phyloP scores from a whole-genome alignment of 2,797 vertebrate genomes.

The Sternarchorhynchus goeldii region DNA sequence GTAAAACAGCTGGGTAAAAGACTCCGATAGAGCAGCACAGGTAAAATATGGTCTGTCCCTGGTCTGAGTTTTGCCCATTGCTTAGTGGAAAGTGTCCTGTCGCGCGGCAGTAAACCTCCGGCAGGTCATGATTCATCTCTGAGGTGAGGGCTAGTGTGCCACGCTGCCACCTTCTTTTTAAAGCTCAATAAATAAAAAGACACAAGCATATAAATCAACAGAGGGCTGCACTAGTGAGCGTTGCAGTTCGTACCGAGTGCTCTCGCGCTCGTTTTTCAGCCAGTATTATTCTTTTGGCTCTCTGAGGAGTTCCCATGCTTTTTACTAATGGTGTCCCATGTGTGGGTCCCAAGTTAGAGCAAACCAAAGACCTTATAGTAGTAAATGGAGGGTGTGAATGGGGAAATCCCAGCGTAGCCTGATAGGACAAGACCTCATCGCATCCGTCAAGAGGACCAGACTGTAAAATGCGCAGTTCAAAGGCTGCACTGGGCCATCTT shows the following conservation, averaged over 20 bases:
- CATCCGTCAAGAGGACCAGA: background rate
- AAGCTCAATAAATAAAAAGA: slow-evolving; percentile 72
- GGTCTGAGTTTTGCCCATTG: slow-evolving; percentile 56
- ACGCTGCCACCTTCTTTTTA: slow-evolving; percentile 70
- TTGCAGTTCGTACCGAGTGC: slow-evolving; percentile 61
- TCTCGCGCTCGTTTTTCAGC: slow-evolving; percentile 73
- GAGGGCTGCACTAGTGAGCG: slow-evolving; percentile 17
- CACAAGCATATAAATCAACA: slow-evolving; percentile 59
- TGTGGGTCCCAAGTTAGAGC: slow-evolving; percentile 57
- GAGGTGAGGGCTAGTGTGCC: slow-evolving; percentile 68
- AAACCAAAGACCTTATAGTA: background rate
- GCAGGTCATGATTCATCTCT: slow-evolving; percentile 70
- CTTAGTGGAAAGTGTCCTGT: slow-evolving; percentile 66
- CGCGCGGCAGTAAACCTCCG: slow-evolving; percentile 48
- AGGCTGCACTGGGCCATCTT: background rate
- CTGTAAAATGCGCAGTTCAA: background rate
- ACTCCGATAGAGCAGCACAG: slow-evolving; percentile 17
- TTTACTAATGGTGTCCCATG: slow-evolving; percentile 68
- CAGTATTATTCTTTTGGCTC: slow-evolving; percentile 74
- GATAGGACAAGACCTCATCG: background rate
- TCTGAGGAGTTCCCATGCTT: slow-evolving; percentile 67
- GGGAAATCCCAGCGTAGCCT: background rate
- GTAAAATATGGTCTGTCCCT: slow-evolving; percentile 60
- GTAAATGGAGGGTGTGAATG: background rate
- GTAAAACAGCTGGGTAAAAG: slow-evolving; percentile 3